Conservation (phyloP, 2,797 vertebrate species). For the Anas georgica region DNA sequence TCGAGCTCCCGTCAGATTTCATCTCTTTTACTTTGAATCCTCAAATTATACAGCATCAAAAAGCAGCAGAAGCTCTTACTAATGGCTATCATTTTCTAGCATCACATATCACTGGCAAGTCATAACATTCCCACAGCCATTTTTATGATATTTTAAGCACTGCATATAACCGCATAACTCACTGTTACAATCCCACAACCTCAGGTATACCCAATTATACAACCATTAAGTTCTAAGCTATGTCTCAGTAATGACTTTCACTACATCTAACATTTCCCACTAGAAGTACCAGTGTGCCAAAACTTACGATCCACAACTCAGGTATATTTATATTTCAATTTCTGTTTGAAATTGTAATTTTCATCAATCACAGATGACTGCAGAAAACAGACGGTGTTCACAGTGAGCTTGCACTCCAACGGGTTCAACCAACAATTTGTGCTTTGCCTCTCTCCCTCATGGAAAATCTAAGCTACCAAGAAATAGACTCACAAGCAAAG, state of each 20-base stretch:
- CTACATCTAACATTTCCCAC: not conserved
- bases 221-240: not conserved
- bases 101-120: not conserved
- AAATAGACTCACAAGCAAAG: not conserved
- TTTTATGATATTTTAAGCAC: not conserved
- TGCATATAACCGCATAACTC: not conserved
- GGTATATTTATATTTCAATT: not conserved
- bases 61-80: not conserved
- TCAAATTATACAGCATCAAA: not conserved
- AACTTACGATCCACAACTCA: not conserved
- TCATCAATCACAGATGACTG: not conserved
- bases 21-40: not conserved
- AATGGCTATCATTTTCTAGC: not conserved
- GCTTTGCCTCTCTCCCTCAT: not conserved
- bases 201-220: not conserved
- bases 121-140: not conserved
- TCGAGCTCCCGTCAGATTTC: not conserved
- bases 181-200: not conserved
- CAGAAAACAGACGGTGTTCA: not conserved
- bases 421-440: not conserved
- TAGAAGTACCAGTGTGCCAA: not conserved
- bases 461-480: not conserved
- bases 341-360: not conserved
- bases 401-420: accelerated
- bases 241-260: not conserved